phyloP scores from a whole-genome alignment of 53 echinoderm and acorn worm genomes.

The Luidia sarsii region DNA sequence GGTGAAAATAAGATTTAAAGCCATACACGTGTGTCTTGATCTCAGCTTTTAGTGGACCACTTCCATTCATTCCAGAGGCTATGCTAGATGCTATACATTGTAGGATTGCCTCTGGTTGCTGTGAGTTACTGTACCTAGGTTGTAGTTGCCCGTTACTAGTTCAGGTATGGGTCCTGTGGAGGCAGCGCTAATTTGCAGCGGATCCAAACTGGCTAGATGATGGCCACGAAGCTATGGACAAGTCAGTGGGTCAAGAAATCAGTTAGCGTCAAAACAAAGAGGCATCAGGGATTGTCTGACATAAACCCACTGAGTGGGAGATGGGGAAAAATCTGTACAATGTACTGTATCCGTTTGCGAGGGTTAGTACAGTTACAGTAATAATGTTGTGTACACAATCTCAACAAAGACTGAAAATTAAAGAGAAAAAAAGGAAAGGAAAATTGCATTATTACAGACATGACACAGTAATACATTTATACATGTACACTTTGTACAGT shows the following conservation, averaged over 20 bases:
- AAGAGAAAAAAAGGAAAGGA: too few species aligned
- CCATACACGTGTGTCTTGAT: too few species aligned
- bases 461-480: too few species aligned
- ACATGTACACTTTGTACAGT: too few species aligned
- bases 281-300: too few species aligned
- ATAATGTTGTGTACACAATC: too few species aligned
- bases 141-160: slow-evolving; percentile 59
- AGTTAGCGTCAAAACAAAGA: neutral
- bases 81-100: neutral
- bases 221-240: slow-evolving; percentile 85
- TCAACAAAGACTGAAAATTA: too few species aligned
- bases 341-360: too few species aligned
- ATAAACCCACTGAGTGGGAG: too few species aligned
- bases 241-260: neutral
- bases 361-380: too few species aligned
- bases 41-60: slow-evolving; percentile 10
- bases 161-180: slow-evolving; percentile 53
- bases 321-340: too few species aligned
- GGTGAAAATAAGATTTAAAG: neutral
- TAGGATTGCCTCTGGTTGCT: neutral
- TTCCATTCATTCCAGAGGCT: slow-evolving; percentile 1
- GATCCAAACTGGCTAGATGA: slow-evolving; percentile 84
- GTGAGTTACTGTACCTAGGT: slow-evolving; percentile 75
- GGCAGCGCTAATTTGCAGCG: slow-evolving; percentile 66
- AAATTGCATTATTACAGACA: too few species aligned